phyloP scores from a whole-genome alignment of 2,797 vertebrate genomes.

The Argyrosomus regius region DNA sequence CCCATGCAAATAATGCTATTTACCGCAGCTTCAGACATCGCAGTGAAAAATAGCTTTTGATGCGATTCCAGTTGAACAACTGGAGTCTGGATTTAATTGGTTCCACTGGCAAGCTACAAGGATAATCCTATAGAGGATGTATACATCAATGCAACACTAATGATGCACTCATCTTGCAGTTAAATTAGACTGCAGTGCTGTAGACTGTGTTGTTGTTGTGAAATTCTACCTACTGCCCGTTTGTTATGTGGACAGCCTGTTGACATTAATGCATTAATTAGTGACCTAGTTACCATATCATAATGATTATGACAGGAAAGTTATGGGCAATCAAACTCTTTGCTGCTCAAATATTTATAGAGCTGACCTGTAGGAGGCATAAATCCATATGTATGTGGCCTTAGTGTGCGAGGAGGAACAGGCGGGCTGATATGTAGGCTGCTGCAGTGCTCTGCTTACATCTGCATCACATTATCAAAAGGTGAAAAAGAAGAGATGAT shows the following conservation, averaged over 20 bases:
- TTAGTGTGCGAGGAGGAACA: background rate
- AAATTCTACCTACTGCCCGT: background rate
- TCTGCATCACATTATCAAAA: conserved; percentile 33
- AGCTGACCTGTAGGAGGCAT: conserved; percentile 41
- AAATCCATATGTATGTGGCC: conserved; percentile 27
- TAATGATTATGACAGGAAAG: background rate
- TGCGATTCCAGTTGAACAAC: conserved; percentile 51
- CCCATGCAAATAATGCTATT: conserved; percentile 55
- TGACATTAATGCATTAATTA: conserved; percentile 29
- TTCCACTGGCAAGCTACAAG: conserved; percentile 46
- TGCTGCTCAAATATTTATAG: conserved; percentile 52
- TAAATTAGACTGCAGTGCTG: conserved; percentile 10
- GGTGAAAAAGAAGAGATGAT: conserved; percentile 18
- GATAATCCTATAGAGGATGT: conserved; percentile 60
- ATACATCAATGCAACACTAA: conserved; percentile 48
- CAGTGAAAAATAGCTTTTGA: conserved; percentile 51
- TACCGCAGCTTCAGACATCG: conserved; percentile 46
- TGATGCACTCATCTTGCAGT: conserved; percentile 46
- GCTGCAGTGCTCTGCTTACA: conserved; percentile 25
- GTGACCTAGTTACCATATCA: conserved; percentile 22
- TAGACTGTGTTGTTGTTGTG: conserved; percentile 8
- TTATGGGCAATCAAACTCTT: conserved; percentile 8
- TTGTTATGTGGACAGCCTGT: conserved; percentile 8
- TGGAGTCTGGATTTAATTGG: conserved; percentile 58
- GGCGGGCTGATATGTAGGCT: conserved; percentile 7